phyloP scores from a whole-genome alignment of 2,888 invertebrate species.

The Lamellibrachia columna region DNA sequence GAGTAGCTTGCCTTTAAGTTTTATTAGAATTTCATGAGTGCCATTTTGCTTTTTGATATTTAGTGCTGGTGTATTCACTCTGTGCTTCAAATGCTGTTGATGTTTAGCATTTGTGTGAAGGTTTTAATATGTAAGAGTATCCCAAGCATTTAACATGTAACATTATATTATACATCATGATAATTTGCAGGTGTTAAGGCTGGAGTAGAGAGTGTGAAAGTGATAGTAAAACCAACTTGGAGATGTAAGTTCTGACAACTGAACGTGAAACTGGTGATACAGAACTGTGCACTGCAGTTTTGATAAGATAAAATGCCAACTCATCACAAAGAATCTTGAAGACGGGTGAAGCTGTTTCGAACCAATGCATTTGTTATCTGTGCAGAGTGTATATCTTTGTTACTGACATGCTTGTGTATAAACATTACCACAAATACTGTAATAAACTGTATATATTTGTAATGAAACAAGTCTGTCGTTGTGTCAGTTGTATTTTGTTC shows the following conservation, averaged over 20 bases:
- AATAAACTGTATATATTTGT: conserved; percentile 16
- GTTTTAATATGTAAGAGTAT: neutral
- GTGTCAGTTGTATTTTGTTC: neutral
- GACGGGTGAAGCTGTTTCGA: neutral
- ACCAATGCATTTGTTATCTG: neutral
- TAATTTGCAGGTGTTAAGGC: neutral
- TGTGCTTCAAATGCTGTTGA: neutral
- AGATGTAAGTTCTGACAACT: neutral
- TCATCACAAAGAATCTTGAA: neutral
- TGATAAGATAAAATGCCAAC: neutral
- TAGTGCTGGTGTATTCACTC: neutral
- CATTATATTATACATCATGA: neutral
- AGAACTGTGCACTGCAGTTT: neutral
- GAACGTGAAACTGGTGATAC: neutral
- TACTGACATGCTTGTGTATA: conserved; percentile 8
- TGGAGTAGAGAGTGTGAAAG: neutral
- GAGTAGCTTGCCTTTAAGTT: neutral
- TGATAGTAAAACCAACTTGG: neutral
- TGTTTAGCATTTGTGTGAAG: neutral
- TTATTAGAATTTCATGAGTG: neutral
- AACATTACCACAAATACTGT: conserved; percentile 2
- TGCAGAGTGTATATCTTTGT: conserved; percentile 11
- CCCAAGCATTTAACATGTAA: neutral
- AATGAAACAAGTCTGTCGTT: neutral
- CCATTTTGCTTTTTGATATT: neutral